phyloP scores from a whole-genome alignment of 2,888 invertebrate genomes.

The Adineta ricciae region DNA sequence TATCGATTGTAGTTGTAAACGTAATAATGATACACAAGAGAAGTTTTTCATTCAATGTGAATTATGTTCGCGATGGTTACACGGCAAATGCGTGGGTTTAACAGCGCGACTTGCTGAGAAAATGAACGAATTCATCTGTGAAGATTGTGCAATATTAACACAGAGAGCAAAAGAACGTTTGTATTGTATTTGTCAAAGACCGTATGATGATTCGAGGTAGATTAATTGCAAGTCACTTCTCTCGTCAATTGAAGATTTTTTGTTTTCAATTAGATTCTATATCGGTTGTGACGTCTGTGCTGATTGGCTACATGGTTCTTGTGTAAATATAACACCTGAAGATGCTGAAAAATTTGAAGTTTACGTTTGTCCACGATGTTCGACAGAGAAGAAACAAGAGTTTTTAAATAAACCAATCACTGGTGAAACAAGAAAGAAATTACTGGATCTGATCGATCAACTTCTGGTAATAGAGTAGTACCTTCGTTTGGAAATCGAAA shows the following conservation, averaged over 20 bases:
- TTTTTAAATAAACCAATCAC: slow-evolving; percentile 70
- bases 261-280: slow-evolving; percentile 65
- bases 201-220: slow-evolving; percentile 86
- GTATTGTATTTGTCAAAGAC: slow-evolving; percentile 84
- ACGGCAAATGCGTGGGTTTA: slow-evolving; percentile 87
- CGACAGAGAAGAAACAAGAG: slow-evolving; percentile 68
- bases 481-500: not conserved
- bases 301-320: slow-evolving; percentile 96
- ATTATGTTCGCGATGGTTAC: slow-evolving; percentile 94
- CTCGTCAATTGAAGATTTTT: not conserved
- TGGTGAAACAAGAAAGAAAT: slow-evolving; percentile 4
- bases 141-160: slow-evolving; percentile 48
- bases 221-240: not conserved
- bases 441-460: not conserved
- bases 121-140: slow-evolving; percentile 68
- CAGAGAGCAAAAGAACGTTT: slow-evolving; percentile 60
- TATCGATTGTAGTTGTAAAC: slow-evolving; percentile 16
- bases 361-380: slow-evolving; percentile 90
- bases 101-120: slow-evolving; percentile 79
- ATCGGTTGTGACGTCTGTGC: slow-evolving; percentile 97
- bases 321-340: slow-evolving; percentile 64
- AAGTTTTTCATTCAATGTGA: slow-evolving; percentile 90
- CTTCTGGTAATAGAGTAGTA: not conserved
- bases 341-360: slow-evolving; percentile 81
- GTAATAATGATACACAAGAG: not conserved